Evolutionary conservation across 2,888 invertebrate species (phyloP), one percentile per base, ranked within the genome.

Genomic region (Agrilus biguttatus): DNA sequence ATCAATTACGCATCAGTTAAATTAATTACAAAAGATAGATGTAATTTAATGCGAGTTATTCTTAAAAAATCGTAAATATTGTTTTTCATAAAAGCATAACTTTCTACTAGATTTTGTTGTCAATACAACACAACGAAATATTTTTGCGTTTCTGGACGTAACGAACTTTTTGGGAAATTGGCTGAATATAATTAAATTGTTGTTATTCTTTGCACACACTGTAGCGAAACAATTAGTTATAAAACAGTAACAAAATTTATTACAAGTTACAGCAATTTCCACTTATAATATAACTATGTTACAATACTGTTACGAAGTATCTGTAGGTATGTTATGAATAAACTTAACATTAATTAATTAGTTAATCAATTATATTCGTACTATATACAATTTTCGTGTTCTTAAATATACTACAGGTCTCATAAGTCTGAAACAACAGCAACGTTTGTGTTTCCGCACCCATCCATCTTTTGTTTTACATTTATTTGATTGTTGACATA

Each of bases 401-500:
- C 42, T 37, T 42, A 37, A 23, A 33, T 38, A 41, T 36, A 39
- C 37, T 28, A 36, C n/a, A 45, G 40, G 33, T 42, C 42, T 47
- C 45, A 49, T 47, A 49, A 47, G 47, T 47, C 48, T 49, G 33
- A 33, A 49, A 46, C 39, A 40, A 19, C 28, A 8, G 14, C 23
- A 38, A 17, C 28, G 14, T 36, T 40, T 10, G 21, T 21, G 21
- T 21, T 21, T 21, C 21, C 7, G 21, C 21, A 6, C 21, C 1
- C 21, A 5, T 21, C 6, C 6, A 33, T 40, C 32, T 39, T 39
- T 14, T 12, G 35, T 17, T 8, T 19, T 39, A 21, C 14, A 3
- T 41, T 39, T 19, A 33, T 42, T 42, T 40, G 8, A n/a, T 43
- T 40, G 33, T 34, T 33, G 28, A 53, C 65, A 69, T 73, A 87